Evolutionary conservation across 2,888 invertebrate species (phyloP).

Genomic region (Agonum fuliginosum): DNA sequence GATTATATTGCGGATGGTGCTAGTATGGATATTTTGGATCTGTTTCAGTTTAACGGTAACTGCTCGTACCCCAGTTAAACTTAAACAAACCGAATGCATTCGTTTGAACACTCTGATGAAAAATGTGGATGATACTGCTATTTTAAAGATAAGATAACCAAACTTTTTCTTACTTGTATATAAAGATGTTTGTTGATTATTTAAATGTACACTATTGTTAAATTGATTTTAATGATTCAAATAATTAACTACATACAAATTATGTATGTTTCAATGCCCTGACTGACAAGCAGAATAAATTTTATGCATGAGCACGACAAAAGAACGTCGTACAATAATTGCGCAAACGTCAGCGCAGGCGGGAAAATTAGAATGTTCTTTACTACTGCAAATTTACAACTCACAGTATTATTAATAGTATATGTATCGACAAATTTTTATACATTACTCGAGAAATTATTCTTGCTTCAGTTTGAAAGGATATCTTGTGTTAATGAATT

Average conservation of each 20-base stretch:
- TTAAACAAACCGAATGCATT: slow-evolving; percentile 51
- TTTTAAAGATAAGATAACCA: slow-evolving; percentile 49
- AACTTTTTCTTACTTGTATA: slow-evolving; percentile 46
- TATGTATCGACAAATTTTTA: neutral
- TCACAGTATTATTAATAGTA: slow-evolving; percentile 13
- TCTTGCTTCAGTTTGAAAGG: neutral
- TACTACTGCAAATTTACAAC: slow-evolving; percentile 3
- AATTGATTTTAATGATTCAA: neutral
- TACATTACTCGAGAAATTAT: neutral
- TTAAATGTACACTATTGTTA: slow-evolving; percentile 11
- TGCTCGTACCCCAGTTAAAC: slow-evolving; percentile 46
- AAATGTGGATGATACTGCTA: slow-evolving; percentile 35
- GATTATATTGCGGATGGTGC: slow-evolving; percentile 52
- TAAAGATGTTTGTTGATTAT: neutral
- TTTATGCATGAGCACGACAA: slow-evolving; percentile 50
- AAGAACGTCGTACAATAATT: slow-evolving; percentile 38
- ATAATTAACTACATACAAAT: neutral
- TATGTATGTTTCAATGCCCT: neutral
- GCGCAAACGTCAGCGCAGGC: slow-evolving; percentile 25
- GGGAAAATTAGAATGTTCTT: slow-evolving; percentile 13
- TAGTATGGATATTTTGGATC: slow-evolving; percentile 54
- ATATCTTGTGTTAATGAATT: neutral
- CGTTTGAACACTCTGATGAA: slow-evolving; percentile 20
- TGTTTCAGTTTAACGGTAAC: slow-evolving; percentile 58
- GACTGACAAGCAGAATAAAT: slow-evolving; percentile 24